These are phyloP conservation scores for Lydus trimaculatus DNA, from an alignment of 2,888 invertebrate genomes.

Conservation along the genomic window DNA sequence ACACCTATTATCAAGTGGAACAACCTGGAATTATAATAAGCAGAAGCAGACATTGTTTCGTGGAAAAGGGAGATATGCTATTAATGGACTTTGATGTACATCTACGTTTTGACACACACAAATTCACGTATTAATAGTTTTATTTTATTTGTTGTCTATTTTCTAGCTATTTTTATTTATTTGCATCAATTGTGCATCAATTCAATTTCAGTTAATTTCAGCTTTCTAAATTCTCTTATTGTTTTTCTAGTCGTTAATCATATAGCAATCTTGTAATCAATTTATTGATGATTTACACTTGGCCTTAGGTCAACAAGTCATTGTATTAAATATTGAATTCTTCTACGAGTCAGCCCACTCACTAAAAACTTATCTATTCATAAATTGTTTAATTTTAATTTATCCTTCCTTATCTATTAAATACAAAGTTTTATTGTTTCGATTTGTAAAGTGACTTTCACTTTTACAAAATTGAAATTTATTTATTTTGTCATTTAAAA, in stretches of 20 bases:
- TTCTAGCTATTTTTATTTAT: neutral
- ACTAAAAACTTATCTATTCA: constrained; percentile 4
- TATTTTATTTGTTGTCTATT: too few relatives aligned
- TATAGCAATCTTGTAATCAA: constrained; percentile 1
- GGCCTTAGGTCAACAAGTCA: constrained; percentile 5
- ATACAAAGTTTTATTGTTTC: neutral
- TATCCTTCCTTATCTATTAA: neutral
- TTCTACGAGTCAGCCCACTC: neutral
- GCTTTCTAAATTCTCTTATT: neutral
- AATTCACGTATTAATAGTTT: neutral
- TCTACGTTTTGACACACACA: neutral
- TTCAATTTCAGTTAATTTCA: neutral
- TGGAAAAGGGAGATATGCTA: too few relatives aligned
- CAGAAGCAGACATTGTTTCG: neutral
- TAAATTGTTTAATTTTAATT: neutral
- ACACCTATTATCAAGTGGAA: neutral
- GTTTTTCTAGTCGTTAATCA: neutral
- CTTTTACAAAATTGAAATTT: too few relatives aligned
- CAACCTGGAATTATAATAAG: neutral
- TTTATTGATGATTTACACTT: constrained; percentile 5
- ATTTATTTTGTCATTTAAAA: neutral
- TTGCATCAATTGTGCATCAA: neutral
- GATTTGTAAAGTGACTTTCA: neutral
- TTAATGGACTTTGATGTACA: neutral
- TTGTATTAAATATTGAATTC: constrained; percentile 3